Percentiles rank a stretch among this genome's conserved stretches.
Evolutionary conservation across 2,113 vertebrate species (phyloP).

Genomic region (Apteryx mantelli): DNA sequence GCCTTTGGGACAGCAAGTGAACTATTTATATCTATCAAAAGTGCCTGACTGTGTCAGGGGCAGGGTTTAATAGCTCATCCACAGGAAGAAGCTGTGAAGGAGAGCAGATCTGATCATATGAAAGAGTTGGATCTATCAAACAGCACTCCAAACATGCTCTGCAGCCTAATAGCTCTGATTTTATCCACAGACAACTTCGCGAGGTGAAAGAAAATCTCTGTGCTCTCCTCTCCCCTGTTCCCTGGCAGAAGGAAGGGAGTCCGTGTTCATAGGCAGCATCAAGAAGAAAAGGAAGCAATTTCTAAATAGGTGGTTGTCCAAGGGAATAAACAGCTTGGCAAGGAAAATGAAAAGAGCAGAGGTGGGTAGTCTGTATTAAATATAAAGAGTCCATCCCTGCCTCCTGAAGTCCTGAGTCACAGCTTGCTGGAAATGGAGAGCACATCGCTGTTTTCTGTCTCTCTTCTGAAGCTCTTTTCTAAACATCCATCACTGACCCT

Average conservation of each 20-base stretch:
- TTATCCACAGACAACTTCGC: neutral
- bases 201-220: neutral
- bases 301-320: neutral
- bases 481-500: neutral
- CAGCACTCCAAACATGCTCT: rapidly evolving
- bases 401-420: neutral
- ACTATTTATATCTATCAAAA: neutral
- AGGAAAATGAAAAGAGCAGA: neutral
- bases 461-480: neutral
- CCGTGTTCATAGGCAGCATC: neutral
- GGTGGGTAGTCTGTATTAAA: neutral
- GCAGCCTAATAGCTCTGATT: neutral
- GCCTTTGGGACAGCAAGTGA: neutral
- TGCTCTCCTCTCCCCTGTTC: neutral
- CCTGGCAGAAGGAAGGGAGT: neutral
- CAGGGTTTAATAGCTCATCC: neutral
- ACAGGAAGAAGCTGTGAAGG: neutral
- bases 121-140: neutral
- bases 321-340: neutral
- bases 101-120: neutral
- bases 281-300: neutral
- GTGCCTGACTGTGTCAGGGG: neutral
- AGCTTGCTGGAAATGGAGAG: neutral
- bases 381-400: neutral
- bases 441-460: neutral